Conservation (phyloP, 2,113 vertebrate genomes). For the Phalacrocorax brasilianus region DNA sequence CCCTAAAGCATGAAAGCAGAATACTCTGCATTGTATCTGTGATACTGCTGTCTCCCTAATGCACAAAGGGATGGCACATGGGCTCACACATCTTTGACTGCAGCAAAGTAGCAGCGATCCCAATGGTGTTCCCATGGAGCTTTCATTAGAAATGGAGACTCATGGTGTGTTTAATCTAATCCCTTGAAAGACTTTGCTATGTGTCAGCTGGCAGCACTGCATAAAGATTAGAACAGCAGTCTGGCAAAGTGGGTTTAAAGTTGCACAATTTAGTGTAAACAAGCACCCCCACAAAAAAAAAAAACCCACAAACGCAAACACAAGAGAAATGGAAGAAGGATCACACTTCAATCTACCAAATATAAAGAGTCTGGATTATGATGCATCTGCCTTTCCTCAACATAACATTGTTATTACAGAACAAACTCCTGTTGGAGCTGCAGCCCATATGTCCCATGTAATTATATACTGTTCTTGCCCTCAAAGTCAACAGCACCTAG, state of each 20-base stretch:
- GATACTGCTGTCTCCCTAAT: not conserved
- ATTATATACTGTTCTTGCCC: not conserved
- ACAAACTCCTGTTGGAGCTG: not conserved
- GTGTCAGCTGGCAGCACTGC: not conserved
- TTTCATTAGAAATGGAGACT: slow-evolving; percentile 24
- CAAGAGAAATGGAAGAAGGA: not conserved
- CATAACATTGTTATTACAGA: not conserved
- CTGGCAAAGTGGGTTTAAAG: not conserved
- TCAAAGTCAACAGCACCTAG: not conserved
- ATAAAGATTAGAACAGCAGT: not conserved
- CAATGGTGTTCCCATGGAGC: slow-evolving; percentile 27
- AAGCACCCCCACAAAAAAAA: too few relatives aligned
- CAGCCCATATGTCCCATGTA: not conserved
- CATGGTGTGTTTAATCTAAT: slow-evolving; percentile 5
- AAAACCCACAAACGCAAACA: too few relatives aligned
- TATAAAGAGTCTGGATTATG: not conserved
- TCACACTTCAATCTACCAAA: not conserved
- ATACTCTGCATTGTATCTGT: not conserved
- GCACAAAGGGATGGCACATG: slow-evolving; percentile 32
- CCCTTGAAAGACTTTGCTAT: not conserved
- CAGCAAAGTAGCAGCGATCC: slow-evolving; percentile 2
- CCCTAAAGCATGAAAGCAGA: not conserved
- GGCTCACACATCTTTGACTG: not conserved
- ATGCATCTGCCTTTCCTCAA: not conserved
- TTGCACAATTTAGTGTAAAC: not conserved